These are phyloP conservation scores for Leptobrachium leishanense DNA, from an alignment of 2,113 vertebrate species.

Conservation along the genomic window DNA sequence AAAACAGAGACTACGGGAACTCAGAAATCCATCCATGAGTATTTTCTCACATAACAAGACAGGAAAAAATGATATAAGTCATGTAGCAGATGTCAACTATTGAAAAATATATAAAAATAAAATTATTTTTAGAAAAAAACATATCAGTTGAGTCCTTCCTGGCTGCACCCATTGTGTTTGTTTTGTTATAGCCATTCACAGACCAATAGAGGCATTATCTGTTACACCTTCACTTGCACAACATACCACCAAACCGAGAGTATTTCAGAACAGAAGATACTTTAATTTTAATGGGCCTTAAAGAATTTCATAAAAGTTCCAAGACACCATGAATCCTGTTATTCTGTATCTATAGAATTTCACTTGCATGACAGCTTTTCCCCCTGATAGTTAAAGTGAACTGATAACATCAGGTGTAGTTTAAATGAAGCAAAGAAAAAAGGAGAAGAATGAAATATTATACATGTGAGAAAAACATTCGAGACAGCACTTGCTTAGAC, in stretches of 20 bases:
- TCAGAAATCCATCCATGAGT: slow-evolving; percentile 44
- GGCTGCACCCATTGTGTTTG: slow-evolving; percentile 2
- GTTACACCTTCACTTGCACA: slow-evolving; percentile 11
- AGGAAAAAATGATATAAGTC: slow-evolving; percentile 46
- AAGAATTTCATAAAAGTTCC: not conserved
- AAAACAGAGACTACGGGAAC: slow-evolving; percentile 18
- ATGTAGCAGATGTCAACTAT: slow-evolving; percentile 56
- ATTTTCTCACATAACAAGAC: slow-evolving; percentile 56
- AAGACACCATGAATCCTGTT: not conserved
- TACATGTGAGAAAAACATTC: not conserved
- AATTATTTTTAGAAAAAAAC: slow-evolving; percentile 52
- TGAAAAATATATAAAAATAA: slow-evolving; percentile 54
- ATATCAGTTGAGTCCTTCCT: slow-evolving; percentile 47
- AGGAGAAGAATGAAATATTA: not conserved
- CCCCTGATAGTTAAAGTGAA: not conserved
- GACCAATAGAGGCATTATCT: not conserved
- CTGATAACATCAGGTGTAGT: not conserved
- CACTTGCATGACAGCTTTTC: not conserved
- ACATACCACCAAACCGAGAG: not conserved
- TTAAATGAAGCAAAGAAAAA: not conserved
- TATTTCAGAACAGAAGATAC: slow-evolving; percentile 7
- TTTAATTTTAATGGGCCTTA: not conserved
- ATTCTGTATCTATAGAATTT: not conserved
- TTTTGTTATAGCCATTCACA: slow-evolving; percentile 41
- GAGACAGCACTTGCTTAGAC: not conserved